Evolutionary conservation across 92 coral and sea anemone species (phyloP).

Genomic region (Porites lobata): DNA sequence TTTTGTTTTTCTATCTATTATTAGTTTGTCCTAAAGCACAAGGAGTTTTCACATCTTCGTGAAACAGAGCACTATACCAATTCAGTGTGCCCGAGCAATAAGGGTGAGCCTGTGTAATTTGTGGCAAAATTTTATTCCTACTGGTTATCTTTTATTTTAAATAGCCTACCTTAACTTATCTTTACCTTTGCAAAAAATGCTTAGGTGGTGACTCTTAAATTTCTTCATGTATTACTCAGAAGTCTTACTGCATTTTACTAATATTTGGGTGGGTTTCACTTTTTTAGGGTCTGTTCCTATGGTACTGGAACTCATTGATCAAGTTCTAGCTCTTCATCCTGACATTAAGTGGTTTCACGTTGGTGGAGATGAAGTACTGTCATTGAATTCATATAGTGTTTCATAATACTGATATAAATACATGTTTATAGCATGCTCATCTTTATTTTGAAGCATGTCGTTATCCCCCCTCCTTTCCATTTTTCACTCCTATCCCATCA

Average conservation of each 20-base stretch:
- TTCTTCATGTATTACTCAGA: no score
- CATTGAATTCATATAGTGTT: not conserved
- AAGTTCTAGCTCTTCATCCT: constrained; percentile 81
- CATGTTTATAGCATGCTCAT: no score
- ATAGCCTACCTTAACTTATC: no score
- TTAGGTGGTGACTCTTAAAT: no score
- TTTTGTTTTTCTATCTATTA: not conserved
- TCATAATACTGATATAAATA: no score
- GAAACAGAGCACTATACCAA: constrained; percentile 85
- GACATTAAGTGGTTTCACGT: constrained; percentile 77
- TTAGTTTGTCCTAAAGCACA: constrained; percentile 91
- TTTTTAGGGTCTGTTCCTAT: constrained; percentile 78
- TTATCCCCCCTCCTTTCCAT: no score
- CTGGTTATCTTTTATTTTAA: no score
- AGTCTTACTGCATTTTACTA: not conserved
- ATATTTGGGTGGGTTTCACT: not conserved
- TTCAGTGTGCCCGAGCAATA: constrained; percentile 85
- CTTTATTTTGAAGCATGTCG: no score
- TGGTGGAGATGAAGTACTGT: constrained; percentile 94
- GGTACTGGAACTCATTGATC: constrained; percentile 78
- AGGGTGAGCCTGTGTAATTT: constrained; percentile 58
- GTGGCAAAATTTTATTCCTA: no score
- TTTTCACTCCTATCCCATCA: no score
- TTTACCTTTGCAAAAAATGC: no score
- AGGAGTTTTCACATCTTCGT: constrained; percentile 85